Percentiles rank a stretch among this genome's conserved stretches.
phyloP scores from a whole-genome alignment of 2,113 vertebrate genomes.

The Hemiprocne comata region DNA sequence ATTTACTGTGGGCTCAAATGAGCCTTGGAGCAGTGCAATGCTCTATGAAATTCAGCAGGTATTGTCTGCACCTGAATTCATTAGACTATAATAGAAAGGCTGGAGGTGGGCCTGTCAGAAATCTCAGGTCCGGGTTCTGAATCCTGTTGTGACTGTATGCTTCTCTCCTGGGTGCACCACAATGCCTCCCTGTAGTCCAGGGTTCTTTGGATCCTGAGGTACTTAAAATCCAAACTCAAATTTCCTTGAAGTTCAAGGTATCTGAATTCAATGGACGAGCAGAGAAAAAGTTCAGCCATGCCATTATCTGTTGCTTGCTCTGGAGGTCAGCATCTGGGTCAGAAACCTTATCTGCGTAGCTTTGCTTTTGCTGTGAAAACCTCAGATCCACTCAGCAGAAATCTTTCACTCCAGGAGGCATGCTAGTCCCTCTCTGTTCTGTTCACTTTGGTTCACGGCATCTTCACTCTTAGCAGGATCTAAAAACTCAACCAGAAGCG shows the following conservation, averaged over 20 bases:
- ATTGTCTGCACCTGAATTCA: conserved; percentile 19
- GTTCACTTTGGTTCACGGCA: neutral
- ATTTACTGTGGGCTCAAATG: conserved; percentile 25
- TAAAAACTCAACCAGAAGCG: neutral
- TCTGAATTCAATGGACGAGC: neutral
- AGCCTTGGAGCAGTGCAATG: conserved; percentile 2
- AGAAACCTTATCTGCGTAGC: neutral
- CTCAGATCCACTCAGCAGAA: neutral
- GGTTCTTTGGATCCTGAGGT: neutral
- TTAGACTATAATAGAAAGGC: neutral
- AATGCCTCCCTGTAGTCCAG: neutral
- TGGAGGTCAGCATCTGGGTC: neutral
- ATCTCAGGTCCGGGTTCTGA: neutral
- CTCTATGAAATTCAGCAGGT: neutral
- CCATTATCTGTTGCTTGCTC: neutral
- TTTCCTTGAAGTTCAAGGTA: neutral
- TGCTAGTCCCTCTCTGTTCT: neutral
- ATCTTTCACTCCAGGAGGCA: neutral
- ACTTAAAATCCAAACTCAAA: neutral
- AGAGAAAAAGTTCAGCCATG: neutral
- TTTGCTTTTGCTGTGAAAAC: neutral
- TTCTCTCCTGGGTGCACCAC: neutral
- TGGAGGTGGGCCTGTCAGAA: neutral
- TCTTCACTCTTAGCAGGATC: neutral
- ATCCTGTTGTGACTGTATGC: neutral